These are phyloP conservation scores for Vannuccia rotundouncinata DNA, from an alignment of 2,888 invertebrate genomes.

Conservation along the genomic window DNA sequence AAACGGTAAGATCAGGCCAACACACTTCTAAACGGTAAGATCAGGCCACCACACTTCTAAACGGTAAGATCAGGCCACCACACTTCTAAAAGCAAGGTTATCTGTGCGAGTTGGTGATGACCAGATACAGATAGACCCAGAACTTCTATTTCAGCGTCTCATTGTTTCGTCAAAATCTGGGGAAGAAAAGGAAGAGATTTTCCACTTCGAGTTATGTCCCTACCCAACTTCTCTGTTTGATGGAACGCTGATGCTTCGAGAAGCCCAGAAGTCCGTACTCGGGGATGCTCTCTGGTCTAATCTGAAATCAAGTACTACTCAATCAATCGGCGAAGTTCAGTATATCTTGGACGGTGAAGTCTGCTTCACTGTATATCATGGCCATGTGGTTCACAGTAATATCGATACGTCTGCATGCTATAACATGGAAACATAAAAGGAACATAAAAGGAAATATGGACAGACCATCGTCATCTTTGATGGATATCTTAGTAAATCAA, in stretches of 20 bases:
- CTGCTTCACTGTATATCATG: conserved; percentile 40
- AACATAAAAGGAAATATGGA: conserved; percentile 38
- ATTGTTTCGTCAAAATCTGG: neutral
- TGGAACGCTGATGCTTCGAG: conserved; percentile 36
- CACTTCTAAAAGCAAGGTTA: neutral
- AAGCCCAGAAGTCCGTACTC: conserved; percentile 42
- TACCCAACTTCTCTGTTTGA: conserved; percentile 43
- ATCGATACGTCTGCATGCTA: conserved; percentile 39
- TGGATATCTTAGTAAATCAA: conserved; percentile 31
- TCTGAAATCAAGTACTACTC: too few relatives aligned
- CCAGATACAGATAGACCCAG: neutral
- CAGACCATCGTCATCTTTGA: conserved; percentile 43
- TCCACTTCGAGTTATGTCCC: conserved; percentile 42
- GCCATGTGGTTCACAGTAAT: conserved; percentile 41
- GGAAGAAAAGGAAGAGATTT: neutral
- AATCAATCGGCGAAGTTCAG: too few relatives aligned
- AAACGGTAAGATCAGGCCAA: too few relatives aligned
- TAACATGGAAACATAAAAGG: conserved; percentile 41
- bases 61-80: too few relatives aligned
- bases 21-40: too few relatives aligned
- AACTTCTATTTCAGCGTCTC: neutral
- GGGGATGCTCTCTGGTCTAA: conserved; percentile 41
- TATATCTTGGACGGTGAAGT: too few relatives aligned
- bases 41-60: too few relatives aligned
- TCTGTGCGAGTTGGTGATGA: neutral